Evolutionary conservation across 2,113 vertebrate genomes (phyloP), one percentile per base, ranked within the genome.

Genomic region (Chloropsis cyanopogon): DNA sequence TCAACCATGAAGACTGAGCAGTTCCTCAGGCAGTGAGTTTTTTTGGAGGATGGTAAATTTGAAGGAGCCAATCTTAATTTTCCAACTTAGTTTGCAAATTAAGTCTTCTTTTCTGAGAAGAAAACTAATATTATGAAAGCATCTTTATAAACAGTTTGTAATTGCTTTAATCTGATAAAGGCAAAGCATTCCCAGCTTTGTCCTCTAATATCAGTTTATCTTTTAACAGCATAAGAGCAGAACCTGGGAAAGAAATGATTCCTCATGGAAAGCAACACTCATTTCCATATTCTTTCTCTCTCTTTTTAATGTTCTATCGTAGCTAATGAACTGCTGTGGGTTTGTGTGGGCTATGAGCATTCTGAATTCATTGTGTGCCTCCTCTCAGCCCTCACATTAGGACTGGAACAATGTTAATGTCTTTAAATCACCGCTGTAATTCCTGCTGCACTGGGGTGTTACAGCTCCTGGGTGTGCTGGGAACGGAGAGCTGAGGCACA

Each of bases 131-230:
- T 53, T 80, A 31, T 7, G 24, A 57, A 84, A 81, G 21, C 5
- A 1, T 46, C 19, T 59, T 91, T 75, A 29, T 56, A 49, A 84
- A 61, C 20, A 75, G 20, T 52, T 56, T 10, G 17, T 68, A 70
- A 63, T 87, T 82, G 57, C 59, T 90, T 59, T 82, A 35, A 42
- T 85, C 21, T 86, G 91, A 86, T 56, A 46, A 61, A 63, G 71
- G 54, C 56, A 23, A 85, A 57, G 44, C 1, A 4, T 79, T 88
- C 42, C 44, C 28, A 69, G 31, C 44, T 88, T 76, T 33, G 12
- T 75, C 54, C 35, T 60, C 46, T 83, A 42, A 18, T 80, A 76
- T 3, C 59, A 35, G 14, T 64, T 92, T 64, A 72, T 72, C 54
- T 71, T 88, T 80, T 35, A 82, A 14, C 7, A 69, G 31, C 22